Evolutionary conservation across 2,888 invertebrate genomes (phyloP), one percentile per base, ranked within the genome.

Genomic region (Drosophila engyochracea): DNA sequence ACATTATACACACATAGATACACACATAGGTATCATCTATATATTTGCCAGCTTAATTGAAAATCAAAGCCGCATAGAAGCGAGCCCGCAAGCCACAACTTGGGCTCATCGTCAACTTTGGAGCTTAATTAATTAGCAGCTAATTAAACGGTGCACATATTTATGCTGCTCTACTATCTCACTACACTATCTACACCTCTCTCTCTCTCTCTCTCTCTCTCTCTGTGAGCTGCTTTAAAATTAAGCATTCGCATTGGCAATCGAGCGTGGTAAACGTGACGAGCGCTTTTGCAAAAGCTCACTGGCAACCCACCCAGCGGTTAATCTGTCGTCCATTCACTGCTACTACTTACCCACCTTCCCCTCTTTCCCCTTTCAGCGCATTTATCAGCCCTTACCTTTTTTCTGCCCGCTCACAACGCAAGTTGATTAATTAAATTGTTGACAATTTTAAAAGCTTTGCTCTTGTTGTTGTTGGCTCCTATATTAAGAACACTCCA

Each of bases 391-490:
- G 64, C 25, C 52, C 28, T 44, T 41, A 55, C 10, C n/a, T 47
- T 28, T 47, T 22, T n/a, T 61, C 31, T 30, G 3, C 30, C 47
- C 33, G 31, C 37, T 41, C 58, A 58, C 55, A 60, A 54, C 47
- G 44, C 78, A 60, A 77, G 80, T 85, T 87, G 89, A 87, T 90
- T 90, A 87, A 87, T 90, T 87, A 90, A 87, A 83, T 80, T 90
- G 87, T 89, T 90, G 87, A 90, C 87, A 89, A 89, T 83, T 87
- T 90, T 78, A 89, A 89, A 82, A 89, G 90, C 90, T 76, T 62
- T 58, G 30, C 74, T 65, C 51, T 37, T 67, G 39, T 19, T 41
- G 39, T 19, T 55, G 55, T n/a, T n/a, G 53, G 31, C 54, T 67
- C 28, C 10, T 22, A 22, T 30, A 58, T 6, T 16, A 47, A 3